phyloP scores from a whole-genome alignment of 2,113 vertebrate genomes.

The Galeopterus variegatus region DNA sequence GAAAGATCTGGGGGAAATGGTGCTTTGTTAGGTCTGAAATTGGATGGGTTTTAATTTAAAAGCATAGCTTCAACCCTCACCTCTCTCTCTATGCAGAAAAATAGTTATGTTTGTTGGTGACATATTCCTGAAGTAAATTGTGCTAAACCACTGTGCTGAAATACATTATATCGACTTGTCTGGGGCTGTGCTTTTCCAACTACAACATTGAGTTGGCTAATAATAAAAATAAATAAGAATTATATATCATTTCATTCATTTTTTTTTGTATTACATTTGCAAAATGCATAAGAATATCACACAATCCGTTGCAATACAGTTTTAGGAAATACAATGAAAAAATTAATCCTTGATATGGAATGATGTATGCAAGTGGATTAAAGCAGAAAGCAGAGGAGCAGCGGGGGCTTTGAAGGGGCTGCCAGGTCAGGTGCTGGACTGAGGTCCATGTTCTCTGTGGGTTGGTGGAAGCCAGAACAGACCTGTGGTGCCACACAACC shows the following conservation, averaged over 20 bases:
- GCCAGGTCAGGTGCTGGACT: not conserved
- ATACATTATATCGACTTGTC: slow-evolving; percentile 78
- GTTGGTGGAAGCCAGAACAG: not conserved
- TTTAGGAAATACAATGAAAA: slow-evolving; percentile 70
- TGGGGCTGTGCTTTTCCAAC: slow-evolving; percentile 65
- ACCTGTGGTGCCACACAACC: too few species aligned
- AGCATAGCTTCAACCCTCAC: slow-evolving; percentile 73
- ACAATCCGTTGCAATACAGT: slow-evolving; percentile 47
- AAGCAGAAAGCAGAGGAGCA: slow-evolving; percentile 34
- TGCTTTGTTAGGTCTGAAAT: slow-evolving; percentile 82
- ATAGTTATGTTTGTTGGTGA: slow-evolving; percentile 71
- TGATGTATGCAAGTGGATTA: not conserved
- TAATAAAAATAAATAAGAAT: slow-evolving; percentile 79
- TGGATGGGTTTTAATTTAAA: slow-evolving; percentile 85
- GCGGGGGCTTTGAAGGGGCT: not conserved
- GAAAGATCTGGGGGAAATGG: slow-evolving; percentile 75
- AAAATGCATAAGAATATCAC: slow-evolving; percentile 72
- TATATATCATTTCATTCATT: slow-evolving; percentile 82
- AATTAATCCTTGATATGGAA: not conserved
- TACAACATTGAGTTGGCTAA: slow-evolving; percentile 41
- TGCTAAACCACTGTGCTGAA: slow-evolving; percentile 73
- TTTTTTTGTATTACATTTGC: slow-evolving; percentile 80
- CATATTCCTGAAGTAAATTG: slow-evolving; percentile 68
- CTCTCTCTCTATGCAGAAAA: slow-evolving; percentile 54
- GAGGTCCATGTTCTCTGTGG: not conserved